Base-by-base conservation (phyloP, 2,888 invertebrate species). In the Leptinotarsa peninsularis region DNA sequence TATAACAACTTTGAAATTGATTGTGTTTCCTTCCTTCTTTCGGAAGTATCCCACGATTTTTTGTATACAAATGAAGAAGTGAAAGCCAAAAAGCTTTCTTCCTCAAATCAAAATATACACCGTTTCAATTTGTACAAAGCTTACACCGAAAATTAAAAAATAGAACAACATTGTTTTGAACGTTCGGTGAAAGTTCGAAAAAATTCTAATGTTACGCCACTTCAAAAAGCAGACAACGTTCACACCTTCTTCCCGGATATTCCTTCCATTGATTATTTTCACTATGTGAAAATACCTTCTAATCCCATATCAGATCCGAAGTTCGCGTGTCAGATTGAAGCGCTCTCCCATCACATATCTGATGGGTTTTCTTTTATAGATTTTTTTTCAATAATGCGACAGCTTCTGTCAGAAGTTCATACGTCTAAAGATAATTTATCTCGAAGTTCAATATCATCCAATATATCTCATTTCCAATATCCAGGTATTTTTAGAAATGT, bases 401-500 rank as follows among this genome's bases (percentile, higher is more conserved):
- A 66, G 52, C 72, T 66, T 23, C 52, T 72, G 66, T 68, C 5
- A 67, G 21, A 54, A 54, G 52, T 74, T 21, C 54, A 56, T 70
- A 70, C 27, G 67, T 49, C 49, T 27, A 49, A 5, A 56, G 67
- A 43, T 49, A n/a, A 69, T 66, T 69, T 18, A 50, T 49, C 43
- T 33, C 15, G 23, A 49, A 54, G 50, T 66, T 67, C 71, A 66
- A 67, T 74, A 67, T 58, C 69, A 66, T 74, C 72, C 49, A 60
- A 68, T 71, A 76, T 76, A 73, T 73, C 73, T 76, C 67, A 67
- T 71, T 75, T 54, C 68, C 18, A 68, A 72, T 72, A 73, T 67
- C 71, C 73, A 71, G 70, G 73, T 76, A 76, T 73, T 76, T 76
- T 73, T 71, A 76, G 70, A 71, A 33, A 63, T 70, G 63, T 49